Conservation (phyloP, 2,888 invertebrate species). For the Drosophila merina region DNA sequence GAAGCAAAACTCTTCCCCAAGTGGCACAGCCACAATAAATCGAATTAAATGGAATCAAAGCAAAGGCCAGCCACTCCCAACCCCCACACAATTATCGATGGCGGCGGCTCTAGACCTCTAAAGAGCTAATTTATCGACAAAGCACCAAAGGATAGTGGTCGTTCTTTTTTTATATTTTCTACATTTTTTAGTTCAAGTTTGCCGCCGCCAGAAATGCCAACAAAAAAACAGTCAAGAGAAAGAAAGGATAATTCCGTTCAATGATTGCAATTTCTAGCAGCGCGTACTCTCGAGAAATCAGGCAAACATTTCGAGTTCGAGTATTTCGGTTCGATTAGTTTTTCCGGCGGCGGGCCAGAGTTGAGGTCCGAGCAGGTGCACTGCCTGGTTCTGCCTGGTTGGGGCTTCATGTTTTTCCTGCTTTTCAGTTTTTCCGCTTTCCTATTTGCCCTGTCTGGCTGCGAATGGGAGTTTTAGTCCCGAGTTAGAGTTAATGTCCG, state of each 20-base stretch:
- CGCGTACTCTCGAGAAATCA: slow-evolving; percentile 72
- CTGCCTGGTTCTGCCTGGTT: slow-evolving; percentile 5
- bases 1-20: not conserved
- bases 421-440: slow-evolving; percentile 17
- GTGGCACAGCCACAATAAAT: slow-evolving; percentile 22
- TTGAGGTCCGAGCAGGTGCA: slow-evolving; percentile 22
- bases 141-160: slow-evolving; percentile 14
- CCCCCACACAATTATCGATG: slow-evolving; percentile 49
- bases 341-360: slow-evolving; percentile 49
- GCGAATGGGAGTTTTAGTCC: slow-evolving; percentile 11
- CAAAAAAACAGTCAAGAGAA: slow-evolving; percentile 18
- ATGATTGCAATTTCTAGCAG: slow-evolving; percentile 62
- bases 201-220: not conserved
- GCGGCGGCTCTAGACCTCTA: slow-evolving; percentile 23
- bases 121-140: slow-evolving; percentile 59
- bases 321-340: slow-evolving; percentile 71
- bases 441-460: slow-evolving; percentile 41
- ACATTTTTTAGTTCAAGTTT: slow-evolving; percentile 46
- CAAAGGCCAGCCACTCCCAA: slow-evolving; percentile 13
- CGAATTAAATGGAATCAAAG: slow-evolving; percentile 49
- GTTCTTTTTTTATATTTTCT: slow-evolving; percentile 11
- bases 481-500: slow-evolving; percentile 36
- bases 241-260: slow-evolving; percentile 48
- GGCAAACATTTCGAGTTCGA: slow-evolving; percentile 62
- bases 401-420: slow-evolving; percentile 1